Conservation (phyloP, 2,113 vertebrate genomes). For the Nycticorax nycticorax region DNA sequence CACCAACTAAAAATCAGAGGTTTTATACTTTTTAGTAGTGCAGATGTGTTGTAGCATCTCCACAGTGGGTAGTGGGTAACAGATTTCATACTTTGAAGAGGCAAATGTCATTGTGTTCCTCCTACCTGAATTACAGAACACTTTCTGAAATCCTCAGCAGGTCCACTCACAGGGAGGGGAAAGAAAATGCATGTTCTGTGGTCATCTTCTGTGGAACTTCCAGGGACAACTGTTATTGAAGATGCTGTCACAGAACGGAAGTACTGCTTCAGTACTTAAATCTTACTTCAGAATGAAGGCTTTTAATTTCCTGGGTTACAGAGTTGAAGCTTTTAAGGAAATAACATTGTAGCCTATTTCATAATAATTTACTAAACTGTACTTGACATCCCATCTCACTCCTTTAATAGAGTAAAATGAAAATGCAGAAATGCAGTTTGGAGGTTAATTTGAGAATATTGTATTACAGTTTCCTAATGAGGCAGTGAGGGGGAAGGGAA, state of each 20-base stretch:
- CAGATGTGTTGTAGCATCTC: neutral
- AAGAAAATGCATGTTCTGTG: neutral
- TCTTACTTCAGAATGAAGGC: neutral
- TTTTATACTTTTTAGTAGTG: neutral
- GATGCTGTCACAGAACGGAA: neutral
- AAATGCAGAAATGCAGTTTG: neutral
- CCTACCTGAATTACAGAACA: neutral
- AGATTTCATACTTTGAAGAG: neutral
- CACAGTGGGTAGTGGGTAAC: neutral
- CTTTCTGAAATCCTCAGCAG: neutral
- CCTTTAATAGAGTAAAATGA: neutral
- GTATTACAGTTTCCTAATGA: neutral
- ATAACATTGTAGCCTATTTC: neutral
- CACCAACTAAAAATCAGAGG: neutral
- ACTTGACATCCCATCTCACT: neutral
- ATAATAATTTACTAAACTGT: neutral
- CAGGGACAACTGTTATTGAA: neutral
- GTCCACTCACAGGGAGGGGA: accelerated
- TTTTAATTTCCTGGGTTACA: neutral
- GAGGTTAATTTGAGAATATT: neutral
- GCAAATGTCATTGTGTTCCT: neutral
- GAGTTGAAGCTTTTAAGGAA: neutral
- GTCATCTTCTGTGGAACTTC: neutral
- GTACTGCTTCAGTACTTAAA: neutral
- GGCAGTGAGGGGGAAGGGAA: neutral